Evolutionary conservation across 23 tunicate species (phyloP), one percentile per base, ranked within the genome.

Genomic region (Trididemnum clinides): DNA sequence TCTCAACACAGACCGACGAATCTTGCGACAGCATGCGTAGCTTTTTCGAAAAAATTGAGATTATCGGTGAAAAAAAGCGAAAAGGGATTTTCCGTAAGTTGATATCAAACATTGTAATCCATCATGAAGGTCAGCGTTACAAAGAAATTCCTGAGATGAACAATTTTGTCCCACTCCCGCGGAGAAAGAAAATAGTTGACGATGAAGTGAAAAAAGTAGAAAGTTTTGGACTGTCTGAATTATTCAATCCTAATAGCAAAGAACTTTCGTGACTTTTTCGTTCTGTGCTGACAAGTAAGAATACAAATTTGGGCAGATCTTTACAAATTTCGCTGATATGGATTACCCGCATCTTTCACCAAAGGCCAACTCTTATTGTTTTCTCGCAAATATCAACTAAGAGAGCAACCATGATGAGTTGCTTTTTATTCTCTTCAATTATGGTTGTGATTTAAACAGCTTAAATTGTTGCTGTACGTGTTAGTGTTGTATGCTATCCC

Each of bases 41-140:
- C 1, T 89, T 94, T 59, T 62, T 90, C 32, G 63, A 34, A 12
- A 66, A 82, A 22, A 89, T 78, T 65, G 71, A 78, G 1, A 63
- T 65, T 4, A 23, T 29, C 28, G 44, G 54, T 30, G 90, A 89
- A 62, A 94, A 89, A 44, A 73, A 89, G 26, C 84, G 90, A 0
- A 94, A 89, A 54, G 6, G 36, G 2, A 27, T 34, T 0, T 82
- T 94, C 44, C 86, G 86, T 51, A 85, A 82, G 51, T 54, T 94
- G 1, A 15, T 94, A 28, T 12, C 37, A 62, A 77, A 72, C 5
- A 64, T 94, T 0, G 77, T 94, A 12, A 82, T 85, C 19, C 88
- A 64, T 20, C 98, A 94, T 82, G 93, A 85, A 10, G 78, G 98
- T 26, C 89, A 94, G 65, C 81, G 64, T 73, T 94, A 85, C 64